Conservation (phyloP, 2,113 vertebrate species). For the Accipiter cooperii region DNA sequence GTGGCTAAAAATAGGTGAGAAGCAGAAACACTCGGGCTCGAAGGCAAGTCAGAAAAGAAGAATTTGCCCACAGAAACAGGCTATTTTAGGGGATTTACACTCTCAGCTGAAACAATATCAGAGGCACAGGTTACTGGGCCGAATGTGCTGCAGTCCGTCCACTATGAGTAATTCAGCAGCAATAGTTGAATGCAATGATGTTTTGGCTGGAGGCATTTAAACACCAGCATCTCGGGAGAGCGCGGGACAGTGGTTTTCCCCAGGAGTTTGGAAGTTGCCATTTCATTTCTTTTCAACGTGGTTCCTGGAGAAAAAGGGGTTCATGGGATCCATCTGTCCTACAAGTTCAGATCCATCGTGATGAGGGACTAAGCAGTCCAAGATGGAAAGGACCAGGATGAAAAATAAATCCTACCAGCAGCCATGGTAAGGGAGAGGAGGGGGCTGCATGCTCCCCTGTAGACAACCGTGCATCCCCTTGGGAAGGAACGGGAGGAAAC, state of each 20-base stretch:
- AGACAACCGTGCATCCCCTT: neutral
- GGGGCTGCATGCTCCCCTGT: accelerated
- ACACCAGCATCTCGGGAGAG: neutral
- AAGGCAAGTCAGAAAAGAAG: constrained; percentile 41
- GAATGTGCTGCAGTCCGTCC: neutral
- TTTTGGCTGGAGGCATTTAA: neutral
- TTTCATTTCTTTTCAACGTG: neutral
- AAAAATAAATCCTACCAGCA: accelerated
- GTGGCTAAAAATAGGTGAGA: constrained; percentile 54
- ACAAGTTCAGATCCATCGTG: accelerated
- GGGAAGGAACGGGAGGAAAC: neutral
- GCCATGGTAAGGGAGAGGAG: neutral
- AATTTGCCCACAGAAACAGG: constrained; percentile 47
- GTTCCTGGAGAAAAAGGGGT: neutral
- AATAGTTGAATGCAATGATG: accelerated
- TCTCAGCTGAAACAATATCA: neutral
- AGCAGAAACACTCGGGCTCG: neutral
- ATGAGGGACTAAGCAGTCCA: neutral
- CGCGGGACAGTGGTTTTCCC: neutral
- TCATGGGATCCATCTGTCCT: neutral
- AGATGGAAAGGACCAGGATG: neutral
- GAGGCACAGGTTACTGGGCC: constrained; percentile 15
- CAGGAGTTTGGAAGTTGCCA: neutral
- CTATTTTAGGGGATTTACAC: constrained; percentile 52
- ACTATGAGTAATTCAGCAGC: neutral